Evolutionary conservation across 2,888 invertebrate genomes (phyloP).

Genomic region (Allolobophora icterica): DNA sequence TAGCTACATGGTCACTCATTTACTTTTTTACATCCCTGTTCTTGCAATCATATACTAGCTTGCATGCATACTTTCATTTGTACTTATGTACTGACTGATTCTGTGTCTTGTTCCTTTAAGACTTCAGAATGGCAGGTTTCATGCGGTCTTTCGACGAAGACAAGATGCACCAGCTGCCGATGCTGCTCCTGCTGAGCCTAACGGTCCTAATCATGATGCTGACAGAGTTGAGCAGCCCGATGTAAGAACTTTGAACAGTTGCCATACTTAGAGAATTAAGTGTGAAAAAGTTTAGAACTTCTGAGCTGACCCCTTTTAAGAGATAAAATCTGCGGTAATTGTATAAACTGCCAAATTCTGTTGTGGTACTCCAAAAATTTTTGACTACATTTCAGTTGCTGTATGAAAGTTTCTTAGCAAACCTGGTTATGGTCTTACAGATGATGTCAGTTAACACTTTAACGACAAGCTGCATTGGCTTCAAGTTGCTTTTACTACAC

Average conservation of each 20-base stretch:
- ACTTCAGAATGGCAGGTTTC: background rate
- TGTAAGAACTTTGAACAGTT: background rate
- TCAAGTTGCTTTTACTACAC: no score
- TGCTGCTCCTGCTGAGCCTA: background rate
- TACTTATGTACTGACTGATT: constrained; percentile 5
- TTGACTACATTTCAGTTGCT: background rate
- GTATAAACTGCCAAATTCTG: background rate
- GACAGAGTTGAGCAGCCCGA: background rate
- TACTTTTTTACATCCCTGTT: no score
- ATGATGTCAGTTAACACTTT: background rate
- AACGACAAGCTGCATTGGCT: no score
- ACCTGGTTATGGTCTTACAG: background rate
- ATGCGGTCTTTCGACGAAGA: background rate
- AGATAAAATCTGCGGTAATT: background rate
- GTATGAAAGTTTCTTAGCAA: background rate
- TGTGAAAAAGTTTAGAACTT: background rate
- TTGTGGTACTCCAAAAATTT: background rate
- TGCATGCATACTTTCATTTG: no score
- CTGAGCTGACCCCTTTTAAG: background rate
- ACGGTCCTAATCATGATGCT: background rate
- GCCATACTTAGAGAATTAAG: background rate
- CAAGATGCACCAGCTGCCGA: background rate
- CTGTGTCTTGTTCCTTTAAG: background rate
- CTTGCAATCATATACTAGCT: no score
- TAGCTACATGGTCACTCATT: background rate